These are phyloP conservation scores for Glandiceps talaboti DNA, from an alignment of 53 echinoderm and acorn worm species.

Conservation along the genomic window DNA sequence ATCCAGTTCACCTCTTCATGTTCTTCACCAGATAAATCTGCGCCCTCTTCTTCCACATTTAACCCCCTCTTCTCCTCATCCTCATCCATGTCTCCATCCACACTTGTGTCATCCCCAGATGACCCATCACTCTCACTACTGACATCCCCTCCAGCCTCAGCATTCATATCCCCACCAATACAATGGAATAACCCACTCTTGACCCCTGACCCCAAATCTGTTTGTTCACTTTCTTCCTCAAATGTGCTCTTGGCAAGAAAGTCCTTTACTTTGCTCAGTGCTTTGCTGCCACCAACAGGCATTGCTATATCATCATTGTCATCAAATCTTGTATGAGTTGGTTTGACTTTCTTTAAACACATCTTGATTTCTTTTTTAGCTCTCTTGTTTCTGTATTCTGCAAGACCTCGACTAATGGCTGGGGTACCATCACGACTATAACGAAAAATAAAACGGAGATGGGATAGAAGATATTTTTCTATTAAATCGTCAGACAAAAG, in stretches of 20 bases:
- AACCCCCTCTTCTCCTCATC: background rate
- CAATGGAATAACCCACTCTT: background rate
- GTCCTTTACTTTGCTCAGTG: constrained; percentile 26
- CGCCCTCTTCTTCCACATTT: background rate
- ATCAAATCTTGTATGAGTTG: constrained; percentile 51
- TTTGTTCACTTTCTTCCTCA: constrained; percentile 5
- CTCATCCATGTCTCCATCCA: too few relatives aligned
- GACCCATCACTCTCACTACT: background rate
- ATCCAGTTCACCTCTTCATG: background rate
- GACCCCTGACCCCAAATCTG: background rate
- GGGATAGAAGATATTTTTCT: too few relatives aligned
- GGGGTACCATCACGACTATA: too few relatives aligned
- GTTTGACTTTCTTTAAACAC: constrained; percentile 30
- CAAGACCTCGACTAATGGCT: too few relatives aligned
- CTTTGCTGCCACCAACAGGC: constrained; percentile 5
- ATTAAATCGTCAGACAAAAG: too few relatives aligned
- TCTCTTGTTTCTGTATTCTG: too few relatives aligned
- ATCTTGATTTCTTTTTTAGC: background rate
- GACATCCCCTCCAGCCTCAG: background rate
- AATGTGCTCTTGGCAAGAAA: constrained; percentile 21
- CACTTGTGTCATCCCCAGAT: background rate
- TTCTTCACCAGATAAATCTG: too few relatives aligned
- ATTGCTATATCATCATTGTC: constrained; percentile 12
- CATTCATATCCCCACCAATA: background rate
- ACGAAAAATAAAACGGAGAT: too few relatives aligned